Evolutionary conservation across 2,113 vertebrate genomes (phyloP), one percentile per base, ranked within the genome.

Genomic region (Blennius ocellaris): DNA sequence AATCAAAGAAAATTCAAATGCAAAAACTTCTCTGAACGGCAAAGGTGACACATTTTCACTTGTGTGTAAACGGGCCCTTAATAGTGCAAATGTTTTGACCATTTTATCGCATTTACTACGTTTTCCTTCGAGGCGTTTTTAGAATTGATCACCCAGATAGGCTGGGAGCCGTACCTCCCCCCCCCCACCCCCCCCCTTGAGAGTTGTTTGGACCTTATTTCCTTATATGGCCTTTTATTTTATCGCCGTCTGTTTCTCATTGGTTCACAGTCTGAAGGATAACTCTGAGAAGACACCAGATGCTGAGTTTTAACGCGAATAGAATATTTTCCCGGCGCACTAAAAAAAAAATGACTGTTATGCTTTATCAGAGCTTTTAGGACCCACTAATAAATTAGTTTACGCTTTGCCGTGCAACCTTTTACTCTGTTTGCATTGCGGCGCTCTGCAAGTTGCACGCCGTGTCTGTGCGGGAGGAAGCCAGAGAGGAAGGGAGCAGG

Each of bases 291-390:
- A 51, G 45, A 41, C 41, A 1, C 15, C 10, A 72, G 37, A 53
- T 58, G 51, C 12, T 8, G n/a, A 52, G 21, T 52, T 52, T 16
- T 11, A 49, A 51, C 48, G 2, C 0, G 5, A 30, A 59, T 16
- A 11, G 15, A 55, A 6, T 69, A n/a, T 48, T 69, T 78, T 60
- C 30, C 59, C 59, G 37, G 11, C 11, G 9, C 30, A 38, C 5
- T 72, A n/a, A 59, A 71, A 81, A n/a, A 59, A 71, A 81, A 4
- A 11, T 61, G 6, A 59, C 52, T 16, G 57, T 72, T 66, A 70
- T 56, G 11, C 15, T 43, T 41, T 56, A 10, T 53, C 49, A 15
- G 54, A 60, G 17, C 65, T 54, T 57, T 78, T 49, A 56, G 40
- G 16, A 61, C n/a, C 51, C 41, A 51, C 17, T 17, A 45, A 30